Evolutionary conservation across 1,140 invertebrate genomes (phyloP).

Genomic region (Ceratoteleas bidentatus): DNA sequence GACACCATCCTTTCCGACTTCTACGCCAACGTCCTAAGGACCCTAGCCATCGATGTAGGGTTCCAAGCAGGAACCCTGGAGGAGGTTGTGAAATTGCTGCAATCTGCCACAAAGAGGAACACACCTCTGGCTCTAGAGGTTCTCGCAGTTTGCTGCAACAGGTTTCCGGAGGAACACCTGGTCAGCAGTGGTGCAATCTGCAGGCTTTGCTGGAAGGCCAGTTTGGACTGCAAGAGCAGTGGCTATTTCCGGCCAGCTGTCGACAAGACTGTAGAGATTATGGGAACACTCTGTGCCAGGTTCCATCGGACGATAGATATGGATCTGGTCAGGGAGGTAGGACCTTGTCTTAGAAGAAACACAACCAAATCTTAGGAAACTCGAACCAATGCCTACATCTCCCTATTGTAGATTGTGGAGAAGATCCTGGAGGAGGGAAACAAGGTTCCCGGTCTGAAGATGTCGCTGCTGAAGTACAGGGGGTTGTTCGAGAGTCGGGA

Average conservation of each 20-base stretch:
- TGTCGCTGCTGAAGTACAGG: constrained; percentile 59
- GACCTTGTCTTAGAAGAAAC: constrained; percentile 3
- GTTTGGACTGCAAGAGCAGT: constrained; percentile 68
- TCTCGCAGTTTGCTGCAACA: neutral
- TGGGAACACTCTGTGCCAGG: constrained; percentile 6
- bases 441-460: constrained; percentile 64
- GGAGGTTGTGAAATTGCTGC: neutral
- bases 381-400: too few species aligned
- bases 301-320: neutral
- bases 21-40: constrained; percentile 14
- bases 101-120: constrained; percentile 9
- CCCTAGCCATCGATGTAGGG: neutral
- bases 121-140: constrained; percentile 12
- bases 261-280: constrained; percentile 13
- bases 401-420: constrained; percentile 61
- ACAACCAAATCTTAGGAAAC: neutral
- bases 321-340: neutral
- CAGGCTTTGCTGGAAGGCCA: constrained; percentile 67
- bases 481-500: neutral
- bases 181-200: constrained; percentile 16
- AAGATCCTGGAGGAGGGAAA: constrained; percentile 68
- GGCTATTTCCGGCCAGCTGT: constrained; percentile 68
- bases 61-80: neutral
- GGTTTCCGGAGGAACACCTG: neutral
- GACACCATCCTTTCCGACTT: constrained; percentile 6